Percentiles rank a stretch among this genome's conserved stretches.
phyloP scores from a whole-genome alignment of 2,113 vertebrate species.

The Sakesphorus luctuosus region DNA sequence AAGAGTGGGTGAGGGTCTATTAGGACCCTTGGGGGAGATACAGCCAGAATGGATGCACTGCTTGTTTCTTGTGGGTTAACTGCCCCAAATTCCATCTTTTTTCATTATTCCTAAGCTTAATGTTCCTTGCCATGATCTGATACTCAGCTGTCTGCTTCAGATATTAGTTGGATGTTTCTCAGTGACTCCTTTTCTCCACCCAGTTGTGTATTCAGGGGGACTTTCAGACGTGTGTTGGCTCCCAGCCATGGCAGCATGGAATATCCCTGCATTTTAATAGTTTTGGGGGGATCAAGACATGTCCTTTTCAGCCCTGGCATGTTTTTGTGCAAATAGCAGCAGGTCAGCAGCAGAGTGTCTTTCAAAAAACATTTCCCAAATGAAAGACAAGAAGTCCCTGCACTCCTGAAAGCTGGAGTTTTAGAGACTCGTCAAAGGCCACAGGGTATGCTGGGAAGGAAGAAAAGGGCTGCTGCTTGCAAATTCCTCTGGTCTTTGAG shows the following conservation, averaged over 20 bases:
- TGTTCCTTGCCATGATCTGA: neutral
- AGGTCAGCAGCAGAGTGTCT: neutral
- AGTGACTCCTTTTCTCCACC: neutral
- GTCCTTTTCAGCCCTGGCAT: neutral
- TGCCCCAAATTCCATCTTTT: neutral
- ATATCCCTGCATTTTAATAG: neutral
- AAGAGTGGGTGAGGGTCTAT: neutral
- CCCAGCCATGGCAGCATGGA: neutral
- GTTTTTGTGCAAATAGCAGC: neutral
- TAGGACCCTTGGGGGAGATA: neutral
- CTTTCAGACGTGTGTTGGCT: neutral
- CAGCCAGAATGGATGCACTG: neutral
- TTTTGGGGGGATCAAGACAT: neutral
- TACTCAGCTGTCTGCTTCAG: neutral
- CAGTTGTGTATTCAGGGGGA: neutral
- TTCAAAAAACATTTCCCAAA: neutral
- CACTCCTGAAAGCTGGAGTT: neutral
- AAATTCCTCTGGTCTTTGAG: constrained; percentile 50
- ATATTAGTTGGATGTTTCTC: neutral
- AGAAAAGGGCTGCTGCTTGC: constrained; percentile 2
- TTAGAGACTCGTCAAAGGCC: neutral
- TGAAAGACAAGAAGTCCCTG: neutral
- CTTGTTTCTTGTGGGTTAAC: neutral
- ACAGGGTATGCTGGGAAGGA: neutral
- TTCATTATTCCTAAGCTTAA: rapidly evolving